These are phyloP conservation scores for Coelopa pilipes DNA, from an alignment of 2,888 invertebrate species.

Conservation along the genomic window DNA sequence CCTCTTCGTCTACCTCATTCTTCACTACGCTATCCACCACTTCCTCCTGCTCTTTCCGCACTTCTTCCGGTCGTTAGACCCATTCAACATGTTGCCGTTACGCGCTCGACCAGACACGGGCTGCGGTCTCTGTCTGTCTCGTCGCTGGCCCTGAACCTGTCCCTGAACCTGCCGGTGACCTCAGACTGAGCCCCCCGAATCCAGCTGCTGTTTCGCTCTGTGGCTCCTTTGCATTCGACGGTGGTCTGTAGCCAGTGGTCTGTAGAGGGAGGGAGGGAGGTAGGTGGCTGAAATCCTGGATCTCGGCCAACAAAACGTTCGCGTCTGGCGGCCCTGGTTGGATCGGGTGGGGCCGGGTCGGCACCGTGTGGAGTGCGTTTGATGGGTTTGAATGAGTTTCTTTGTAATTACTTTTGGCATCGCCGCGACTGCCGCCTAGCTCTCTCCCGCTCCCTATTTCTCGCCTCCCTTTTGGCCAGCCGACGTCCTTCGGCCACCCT, in stretches of 20 bases:
- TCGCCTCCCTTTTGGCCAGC: no score
- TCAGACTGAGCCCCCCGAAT: not conserved
- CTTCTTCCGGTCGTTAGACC: not conserved
- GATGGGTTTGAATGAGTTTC: constrained; percentile 31
- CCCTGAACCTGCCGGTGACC: not conserved
- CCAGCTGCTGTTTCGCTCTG: not conserved
- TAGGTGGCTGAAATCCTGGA: constrained; percentile 15
- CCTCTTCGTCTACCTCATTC: not conserved
- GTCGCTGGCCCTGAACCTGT: constrained; percentile 5
- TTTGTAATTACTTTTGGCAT: constrained; percentile 39
- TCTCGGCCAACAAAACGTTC: constrained; percentile 23
- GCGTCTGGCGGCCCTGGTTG: not conserved
- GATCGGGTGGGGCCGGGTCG: not conserved
- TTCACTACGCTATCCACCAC: not conserved
- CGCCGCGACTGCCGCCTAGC: not conserved
- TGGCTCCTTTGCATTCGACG: no score
- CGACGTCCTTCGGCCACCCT: no score
- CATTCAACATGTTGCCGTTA: constrained; percentile 30
- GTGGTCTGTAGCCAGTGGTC: no score
- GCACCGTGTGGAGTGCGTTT: constrained; percentile 35
- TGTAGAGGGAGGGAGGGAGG: no score
- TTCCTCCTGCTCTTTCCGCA: not conserved
- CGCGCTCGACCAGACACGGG: constrained; percentile 7
- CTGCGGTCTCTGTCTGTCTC: not conserved
- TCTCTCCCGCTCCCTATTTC: no score